These are phyloP conservation scores for Anser brachyrhynchus DNA, from an alignment of 2,113 vertebrate genomes.

Conservation along the genomic window DNA sequence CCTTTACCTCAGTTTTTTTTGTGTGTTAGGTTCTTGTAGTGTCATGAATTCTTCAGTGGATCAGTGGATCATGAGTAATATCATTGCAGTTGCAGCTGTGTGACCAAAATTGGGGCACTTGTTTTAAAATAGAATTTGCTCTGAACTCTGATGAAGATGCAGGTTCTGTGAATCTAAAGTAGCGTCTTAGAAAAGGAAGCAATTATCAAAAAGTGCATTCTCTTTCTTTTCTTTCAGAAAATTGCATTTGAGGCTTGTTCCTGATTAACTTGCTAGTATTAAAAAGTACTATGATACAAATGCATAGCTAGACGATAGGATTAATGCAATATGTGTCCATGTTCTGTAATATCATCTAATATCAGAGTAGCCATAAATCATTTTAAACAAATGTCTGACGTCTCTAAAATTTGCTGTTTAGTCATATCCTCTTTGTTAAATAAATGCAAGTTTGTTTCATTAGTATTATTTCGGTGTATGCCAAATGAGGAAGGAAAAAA, in stretches of 20 bases:
- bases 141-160: slow-evolving; percentile 14
- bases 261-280: background rate
- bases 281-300: background rate
- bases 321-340: background rate
- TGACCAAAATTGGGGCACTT: slow-evolving; percentile 8
- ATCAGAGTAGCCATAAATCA: background rate
- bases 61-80: background rate
- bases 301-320: background rate
- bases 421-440: background rate
- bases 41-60: background rate
- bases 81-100: background rate
- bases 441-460: background rate
- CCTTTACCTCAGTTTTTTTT: background rate
- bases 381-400: background rate
- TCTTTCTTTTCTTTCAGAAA: background rate
- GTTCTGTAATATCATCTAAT: background rate
- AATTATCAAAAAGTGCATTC: slow-evolving; percentile 2
- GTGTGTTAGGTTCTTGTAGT: background rate
- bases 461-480: background rate
- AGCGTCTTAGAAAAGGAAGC: slow-evolving; percentile 14
- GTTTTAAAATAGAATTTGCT: background rate
- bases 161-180: background rate
- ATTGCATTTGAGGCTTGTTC: background rate
- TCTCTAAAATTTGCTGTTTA: background rate
- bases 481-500: background rate